Conservation (phyloP, 2,888 invertebrate genomes). For the Agrilus cyanescens region DNA sequence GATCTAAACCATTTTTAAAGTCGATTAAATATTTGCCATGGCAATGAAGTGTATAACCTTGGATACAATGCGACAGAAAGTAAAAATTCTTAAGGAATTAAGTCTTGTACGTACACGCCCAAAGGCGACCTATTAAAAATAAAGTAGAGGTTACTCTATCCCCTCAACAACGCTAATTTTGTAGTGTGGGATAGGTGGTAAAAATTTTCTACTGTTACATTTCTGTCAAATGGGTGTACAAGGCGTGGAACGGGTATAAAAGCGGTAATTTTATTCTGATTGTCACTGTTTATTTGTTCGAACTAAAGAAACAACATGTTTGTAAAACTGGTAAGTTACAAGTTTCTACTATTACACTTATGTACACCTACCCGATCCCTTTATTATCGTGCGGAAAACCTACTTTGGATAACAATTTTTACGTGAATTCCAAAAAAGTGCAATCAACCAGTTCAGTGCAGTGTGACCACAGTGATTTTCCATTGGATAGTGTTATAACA, state of each 20-base stretch:
- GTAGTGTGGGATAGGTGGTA: conserved; percentile 33
- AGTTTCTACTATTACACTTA: too few species aligned
- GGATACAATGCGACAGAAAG: conserved; percentile 31
- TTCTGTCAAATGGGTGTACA: conserved; percentile 28
- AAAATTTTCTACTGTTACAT: conserved; percentile 31
- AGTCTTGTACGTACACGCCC: conserved; percentile 15
- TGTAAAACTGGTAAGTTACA: conserved; percentile 35
- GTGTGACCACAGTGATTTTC: neutral
- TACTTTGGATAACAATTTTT: neutral
- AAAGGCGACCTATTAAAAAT: conserved; percentile 3
- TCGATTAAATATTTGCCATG: conserved; percentile 33
- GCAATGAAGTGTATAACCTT: conserved; percentile 34
- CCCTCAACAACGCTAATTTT: conserved; percentile 17
- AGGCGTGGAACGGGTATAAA: conserved; percentile 32
- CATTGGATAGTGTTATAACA: neutral
- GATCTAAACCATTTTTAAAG: conserved; percentile 24
- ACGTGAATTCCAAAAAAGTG: neutral
- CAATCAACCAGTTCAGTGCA: neutral
- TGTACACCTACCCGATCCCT: too few species aligned
- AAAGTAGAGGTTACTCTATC: neutral
- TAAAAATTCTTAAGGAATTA: conserved; percentile 16
- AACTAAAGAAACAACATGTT: conserved; percentile 31
- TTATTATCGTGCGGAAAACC: too few species aligned
- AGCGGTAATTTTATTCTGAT: conserved; percentile 27
- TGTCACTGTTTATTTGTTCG: conserved; percentile 27